A percentile compares a stretch with the other conserved stretches of the same genome.
Evolutionary conservation across 2,888 invertebrate species (phyloP).

Genomic region (Drosophila austrosaltans): DNA sequence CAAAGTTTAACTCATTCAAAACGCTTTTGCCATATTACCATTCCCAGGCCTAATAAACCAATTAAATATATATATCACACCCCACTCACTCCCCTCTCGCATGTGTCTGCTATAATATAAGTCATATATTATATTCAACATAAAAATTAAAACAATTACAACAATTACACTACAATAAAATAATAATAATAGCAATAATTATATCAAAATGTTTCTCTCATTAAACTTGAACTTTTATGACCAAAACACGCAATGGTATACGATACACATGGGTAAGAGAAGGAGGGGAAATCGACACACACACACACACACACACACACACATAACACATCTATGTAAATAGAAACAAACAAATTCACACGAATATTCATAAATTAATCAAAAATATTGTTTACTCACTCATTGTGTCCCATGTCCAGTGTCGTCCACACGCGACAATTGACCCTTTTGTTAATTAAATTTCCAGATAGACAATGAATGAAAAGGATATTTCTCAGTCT

Average conservation of each 20-base stretch:
- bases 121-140: conserved; percentile 48
- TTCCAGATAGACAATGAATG: conserved; percentile 55
- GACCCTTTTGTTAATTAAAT: conserved; percentile 80
- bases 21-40: no score
- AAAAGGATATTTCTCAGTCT: conserved; percentile 51
- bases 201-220: conserved; percentile 60
- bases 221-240: conserved; percentile 57
- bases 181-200: conserved; percentile 59
- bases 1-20: no score
- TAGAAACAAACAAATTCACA: conserved; percentile 62
- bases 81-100: neutral
- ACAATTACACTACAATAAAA: conserved; percentile 63
- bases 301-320: neutral
- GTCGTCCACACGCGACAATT: conserved; percentile 71
- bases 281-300: neutral
- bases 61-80: neutral
- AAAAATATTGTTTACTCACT: conserved; percentile 70
- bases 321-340: conserved; percentile 6
- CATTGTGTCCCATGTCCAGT: conserved; percentile 5
- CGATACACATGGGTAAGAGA: conserved; percentile 4
- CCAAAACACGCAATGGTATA: conserved; percentile 56
- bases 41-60: neutral
- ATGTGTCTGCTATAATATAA: neutral
- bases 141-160: conserved; percentile 31
- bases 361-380: conserved; percentile 79